Conservation (phyloP, 2,888 invertebrate species). For the Ganaspis brasiliensis region DNA sequence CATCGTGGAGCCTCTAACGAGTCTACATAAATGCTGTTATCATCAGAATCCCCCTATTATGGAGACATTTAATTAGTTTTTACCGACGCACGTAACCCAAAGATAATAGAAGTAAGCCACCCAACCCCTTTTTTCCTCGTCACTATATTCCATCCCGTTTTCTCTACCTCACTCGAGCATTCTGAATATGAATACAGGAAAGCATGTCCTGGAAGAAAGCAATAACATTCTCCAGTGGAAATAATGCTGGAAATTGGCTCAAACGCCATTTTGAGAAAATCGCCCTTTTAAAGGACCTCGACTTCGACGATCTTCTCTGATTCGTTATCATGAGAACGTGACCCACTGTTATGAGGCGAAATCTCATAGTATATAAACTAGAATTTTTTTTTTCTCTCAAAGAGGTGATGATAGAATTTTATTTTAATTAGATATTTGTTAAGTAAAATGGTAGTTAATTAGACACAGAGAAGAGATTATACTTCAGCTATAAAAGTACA, state of each 20-base stretch:
- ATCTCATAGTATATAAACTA: background rate
- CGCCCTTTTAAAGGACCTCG: conserved; percentile 44
- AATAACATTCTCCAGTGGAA: conserved; percentile 60
- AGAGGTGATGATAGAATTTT: too few species aligned
- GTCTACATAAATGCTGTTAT: conserved; percentile 62
- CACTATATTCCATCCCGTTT: conserved; percentile 50
- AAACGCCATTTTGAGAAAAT: conserved; percentile 48
- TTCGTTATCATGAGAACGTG: conserved; percentile 51
- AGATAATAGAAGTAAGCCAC: conserved; percentile 69
- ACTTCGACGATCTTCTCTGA: conserved; percentile 49
- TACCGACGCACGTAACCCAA: conserved; percentile 58
- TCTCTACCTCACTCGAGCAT: conserved; percentile 54
- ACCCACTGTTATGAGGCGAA: background rate
- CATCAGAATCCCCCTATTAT: conserved; percentile 69
- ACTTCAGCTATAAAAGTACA: background rate
- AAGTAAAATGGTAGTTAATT: background rate
- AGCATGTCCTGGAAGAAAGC: conserved; percentile 44
- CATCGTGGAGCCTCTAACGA: conserved; percentile 50
- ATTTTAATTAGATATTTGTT: too few species aligned
- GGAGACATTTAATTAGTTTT: conserved; percentile 74
- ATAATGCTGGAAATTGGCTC: conserved; percentile 58
- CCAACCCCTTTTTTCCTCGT: conserved; percentile 41
- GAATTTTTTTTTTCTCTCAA: too few species aligned
- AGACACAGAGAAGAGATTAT: background rate
- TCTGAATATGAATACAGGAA: conserved; percentile 69